Conservation (phyloP, 2,888 invertebrate genomes). For the Zele albiditarsus region DNA sequence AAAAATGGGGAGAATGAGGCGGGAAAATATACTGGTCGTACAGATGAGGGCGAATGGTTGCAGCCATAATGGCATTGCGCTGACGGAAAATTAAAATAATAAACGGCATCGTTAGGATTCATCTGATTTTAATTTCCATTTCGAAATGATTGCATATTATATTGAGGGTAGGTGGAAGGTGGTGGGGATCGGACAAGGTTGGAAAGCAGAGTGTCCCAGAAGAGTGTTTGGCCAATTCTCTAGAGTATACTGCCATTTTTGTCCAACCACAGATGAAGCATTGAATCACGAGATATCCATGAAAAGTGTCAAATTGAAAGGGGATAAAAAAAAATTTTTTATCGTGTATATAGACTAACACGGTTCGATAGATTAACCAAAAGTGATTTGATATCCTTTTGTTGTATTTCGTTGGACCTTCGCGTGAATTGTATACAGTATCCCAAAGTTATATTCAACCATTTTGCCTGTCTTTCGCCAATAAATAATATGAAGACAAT, state of each 20-base stretch:
- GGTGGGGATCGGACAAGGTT: no score
- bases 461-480: slow-evolving; percentile 65
- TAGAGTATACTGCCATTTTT: no score
- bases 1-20: background rate
- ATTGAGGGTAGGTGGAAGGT: slow-evolving; percentile 54
- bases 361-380: no score
- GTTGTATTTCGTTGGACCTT: no score
- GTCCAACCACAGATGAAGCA: no score
- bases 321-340: no score
- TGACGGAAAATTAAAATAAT: slow-evolving; percentile 73
- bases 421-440: background rate
- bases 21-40: background rate
- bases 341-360: no score
- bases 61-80: slow-evolving; percentile 45
- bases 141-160: slow-evolving; percentile 73
- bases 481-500: slow-evolving; percentile 72
- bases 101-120: slow-evolving; percentile 74
- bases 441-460: slow-evolving; percentile 50
- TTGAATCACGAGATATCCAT: no score
- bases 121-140: slow-evolving; percentile 74
- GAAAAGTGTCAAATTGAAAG: no score
- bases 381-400: no score
- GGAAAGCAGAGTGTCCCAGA: no score
- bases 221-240: no score
- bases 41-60: background rate